phyloP scores from a whole-genome alignment of 2,888 invertebrate species.

The Dendrolimus houi region DNA sequence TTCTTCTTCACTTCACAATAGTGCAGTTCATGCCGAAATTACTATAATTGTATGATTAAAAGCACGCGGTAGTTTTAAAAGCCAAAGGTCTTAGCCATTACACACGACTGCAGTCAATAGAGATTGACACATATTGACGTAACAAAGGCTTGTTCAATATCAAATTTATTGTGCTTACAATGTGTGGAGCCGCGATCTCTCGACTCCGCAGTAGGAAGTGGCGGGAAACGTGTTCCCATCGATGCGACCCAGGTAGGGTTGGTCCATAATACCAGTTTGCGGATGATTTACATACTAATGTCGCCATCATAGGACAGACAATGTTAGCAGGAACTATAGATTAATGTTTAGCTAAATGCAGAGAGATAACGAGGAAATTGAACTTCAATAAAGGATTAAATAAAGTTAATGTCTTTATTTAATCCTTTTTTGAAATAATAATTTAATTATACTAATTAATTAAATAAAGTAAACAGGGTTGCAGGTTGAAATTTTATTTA shows the following conservation, averaged over 20 bases:
- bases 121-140: neutral
- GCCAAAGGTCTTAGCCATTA: slow-evolving; percentile 9
- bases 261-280: slow-evolving; percentile 10
- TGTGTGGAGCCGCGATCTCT: slow-evolving; percentile 8
- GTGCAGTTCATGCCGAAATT: slow-evolving; percentile 18
- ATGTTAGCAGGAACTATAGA: neutral
- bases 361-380: neutral
- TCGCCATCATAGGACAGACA: neutral
- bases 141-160: neutral
- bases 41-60: no score
- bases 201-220: slow-evolving; percentile 23
- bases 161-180: neutral
- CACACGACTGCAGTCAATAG: neutral
- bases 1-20: no score
- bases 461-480: no score
- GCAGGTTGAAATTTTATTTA: no score
- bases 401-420: no score
- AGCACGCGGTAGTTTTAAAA: slow-evolving; percentile 28
- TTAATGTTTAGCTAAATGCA: neutral
- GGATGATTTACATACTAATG: neutral
- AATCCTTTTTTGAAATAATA: no score
- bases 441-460: no score
- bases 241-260: slow-evolving; percentile 41
- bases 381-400: neutral
- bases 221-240: slow-evolving; percentile 33